Percentiles rank a stretch among this genome's conserved stretches.
phyloP scores from a whole-genome alignment of 92 coral and sea anemone genomes.

The Muricea muricata region DNA sequence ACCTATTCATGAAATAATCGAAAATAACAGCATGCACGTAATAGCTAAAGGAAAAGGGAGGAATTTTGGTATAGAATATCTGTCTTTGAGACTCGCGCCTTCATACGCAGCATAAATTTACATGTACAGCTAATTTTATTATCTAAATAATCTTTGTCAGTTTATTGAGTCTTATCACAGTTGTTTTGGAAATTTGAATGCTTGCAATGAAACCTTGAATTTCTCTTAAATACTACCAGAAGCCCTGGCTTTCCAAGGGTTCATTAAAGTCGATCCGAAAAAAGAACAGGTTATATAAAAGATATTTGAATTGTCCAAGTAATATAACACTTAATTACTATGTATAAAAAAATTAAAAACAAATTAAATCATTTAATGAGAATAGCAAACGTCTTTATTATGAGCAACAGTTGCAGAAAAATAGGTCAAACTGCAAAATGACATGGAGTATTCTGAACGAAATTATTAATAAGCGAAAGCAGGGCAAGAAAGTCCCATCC shows the following conservation, averaged over 20 bases:
- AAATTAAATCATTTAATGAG: neutral
- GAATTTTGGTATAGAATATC: too few relatives aligned
- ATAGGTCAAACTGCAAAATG: slow-evolving; percentile 28
- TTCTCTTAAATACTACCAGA: too few relatives aligned
- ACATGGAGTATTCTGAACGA: slow-evolving; percentile 46
- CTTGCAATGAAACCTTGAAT: too few relatives aligned
- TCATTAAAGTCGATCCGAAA: slow-evolving; percentile 52
- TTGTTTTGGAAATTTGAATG: too few relatives aligned
- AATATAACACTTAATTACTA: neutral
- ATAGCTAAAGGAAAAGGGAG: too few relatives aligned
- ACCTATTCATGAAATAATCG: too few relatives aligned
- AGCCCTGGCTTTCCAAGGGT: slow-evolving; percentile 67
- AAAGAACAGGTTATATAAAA: slow-evolving; percentile 47
- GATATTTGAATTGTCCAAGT: neutral
- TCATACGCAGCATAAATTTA: too few relatives aligned
- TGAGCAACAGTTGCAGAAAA: slow-evolving; percentile 6
- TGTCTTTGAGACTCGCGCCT: too few relatives aligned
- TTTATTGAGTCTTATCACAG: too few relatives aligned
- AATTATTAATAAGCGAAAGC: slow-evolving; percentile 11
- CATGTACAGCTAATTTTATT: too few relatives aligned
- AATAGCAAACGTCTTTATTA: neutral
- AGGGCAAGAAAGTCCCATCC: neutral
- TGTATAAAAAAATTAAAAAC: neutral
- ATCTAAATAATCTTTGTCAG: too few relatives aligned
- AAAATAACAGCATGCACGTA: too few relatives aligned